Conservation (phyloP, 2,888 invertebrate genomes). For the Apodemia mormo region DNA sequence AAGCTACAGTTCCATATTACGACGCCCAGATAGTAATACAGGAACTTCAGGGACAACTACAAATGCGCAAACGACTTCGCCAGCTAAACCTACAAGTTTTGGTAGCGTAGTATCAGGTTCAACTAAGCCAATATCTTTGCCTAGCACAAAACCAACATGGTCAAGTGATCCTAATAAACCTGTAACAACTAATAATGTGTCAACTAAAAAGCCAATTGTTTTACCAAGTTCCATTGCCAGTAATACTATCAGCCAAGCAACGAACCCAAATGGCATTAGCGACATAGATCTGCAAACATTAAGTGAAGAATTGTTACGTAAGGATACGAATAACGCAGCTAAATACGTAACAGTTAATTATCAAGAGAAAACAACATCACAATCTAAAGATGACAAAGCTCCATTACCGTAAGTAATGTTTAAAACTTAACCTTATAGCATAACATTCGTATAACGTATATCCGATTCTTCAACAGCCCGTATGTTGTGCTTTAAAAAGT, state of each 20-base stretch:
- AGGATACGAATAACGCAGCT: conserved; percentile 88
- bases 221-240: conserved; percentile 74
- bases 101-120: conserved; percentile 58
- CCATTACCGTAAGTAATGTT: conserved; percentile 85
- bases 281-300: conserved; percentile 85
- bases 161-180: conserved; percentile 36
- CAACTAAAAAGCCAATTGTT: conserved; percentile 45
- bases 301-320: conserved; percentile 86
- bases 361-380: conserved; percentile 88
- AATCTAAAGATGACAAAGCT: conserved; percentile 86
- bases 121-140: conserved; percentile 44
- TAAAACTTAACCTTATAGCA: too few relatives aligned
- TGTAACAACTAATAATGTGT: conserved; percentile 30
- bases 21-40: conserved; percentile 42
- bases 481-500: too few relatives aligned
- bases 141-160: conserved; percentile 44
- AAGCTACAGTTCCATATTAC: conserved; percentile 66
- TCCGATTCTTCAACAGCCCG: too few relatives aligned
- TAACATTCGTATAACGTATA: too few relatives aligned
- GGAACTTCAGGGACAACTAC: conserved; percentile 24
- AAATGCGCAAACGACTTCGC: conserved; percentile 38
- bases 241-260: conserved; percentile 48
- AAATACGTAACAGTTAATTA: conserved; percentile 86
- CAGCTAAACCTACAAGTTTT: conserved; percentile 57
- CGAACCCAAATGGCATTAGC: conserved; percentile 52